Conservation (phyloP, 2,113 vertebrate genomes). For the Platichthys flesus region DNA sequence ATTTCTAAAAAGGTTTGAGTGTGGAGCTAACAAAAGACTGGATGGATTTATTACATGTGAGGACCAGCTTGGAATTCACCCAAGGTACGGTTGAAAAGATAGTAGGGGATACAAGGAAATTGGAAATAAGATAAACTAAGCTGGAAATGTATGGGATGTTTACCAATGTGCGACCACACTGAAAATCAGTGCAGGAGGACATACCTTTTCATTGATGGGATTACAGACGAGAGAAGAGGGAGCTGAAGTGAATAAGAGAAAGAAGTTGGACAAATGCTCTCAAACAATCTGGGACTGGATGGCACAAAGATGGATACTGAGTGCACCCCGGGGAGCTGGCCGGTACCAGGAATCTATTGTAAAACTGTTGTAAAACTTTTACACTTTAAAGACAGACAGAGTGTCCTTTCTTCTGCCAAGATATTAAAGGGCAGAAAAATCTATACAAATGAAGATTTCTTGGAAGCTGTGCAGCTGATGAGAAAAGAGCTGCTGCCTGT, state of each 20-base stretch:
- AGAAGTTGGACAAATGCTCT: not conserved
- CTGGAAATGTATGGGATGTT: not conserved
- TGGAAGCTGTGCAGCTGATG: not conserved
- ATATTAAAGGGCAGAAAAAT: not conserved
- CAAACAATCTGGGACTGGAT: not conserved
- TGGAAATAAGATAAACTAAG: constrained; percentile 8
- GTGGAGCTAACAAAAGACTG: not conserved
- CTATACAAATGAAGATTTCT: not conserved
- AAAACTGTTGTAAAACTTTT: not conserved
- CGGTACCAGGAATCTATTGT: not conserved
- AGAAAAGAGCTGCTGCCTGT: not conserved
- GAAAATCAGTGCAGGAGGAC: not conserved
- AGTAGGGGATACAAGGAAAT: not conserved
- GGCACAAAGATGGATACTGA: constrained; percentile 5
- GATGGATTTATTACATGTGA: not conserved
- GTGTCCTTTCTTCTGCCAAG: not conserved
- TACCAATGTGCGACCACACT: not conserved
- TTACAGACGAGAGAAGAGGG: not conserved
- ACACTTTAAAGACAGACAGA: not conserved
- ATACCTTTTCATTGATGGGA: not conserved
- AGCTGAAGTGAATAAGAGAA: not conserved
- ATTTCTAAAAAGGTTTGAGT: too few relatives aligned
- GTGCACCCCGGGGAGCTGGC: not conserved
- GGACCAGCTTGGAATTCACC: not conserved
- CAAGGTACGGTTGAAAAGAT: not conserved